phyloP scores from a whole-genome alignment of 1,140 invertebrate genomes.

The Cyphomyrmex costatus region DNA sequence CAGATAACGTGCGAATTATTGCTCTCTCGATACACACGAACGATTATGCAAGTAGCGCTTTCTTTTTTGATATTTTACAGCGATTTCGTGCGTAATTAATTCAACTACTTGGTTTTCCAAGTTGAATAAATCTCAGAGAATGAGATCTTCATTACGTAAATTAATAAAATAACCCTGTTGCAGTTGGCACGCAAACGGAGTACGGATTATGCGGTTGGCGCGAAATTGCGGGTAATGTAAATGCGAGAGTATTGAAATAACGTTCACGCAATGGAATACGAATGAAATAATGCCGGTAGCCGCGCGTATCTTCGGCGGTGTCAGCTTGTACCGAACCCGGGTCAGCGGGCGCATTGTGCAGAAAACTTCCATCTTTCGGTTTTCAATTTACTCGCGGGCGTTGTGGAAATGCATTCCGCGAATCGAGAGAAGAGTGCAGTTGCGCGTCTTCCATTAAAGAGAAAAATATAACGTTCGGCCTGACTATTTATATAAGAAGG shows the following conservation, averaged over 20 bases:
- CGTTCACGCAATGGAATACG: not conserved
- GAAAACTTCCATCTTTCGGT: constrained; percentile 41
- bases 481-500: not conserved
- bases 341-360: constrained; percentile 16
- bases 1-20: constrained; percentile 13
- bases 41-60: not conserved
- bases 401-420: constrained; percentile 23
- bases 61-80: not conserved
- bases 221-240: constrained; percentile 6
- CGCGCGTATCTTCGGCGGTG: constrained; percentile 30
- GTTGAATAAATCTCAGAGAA: constrained; percentile 19
- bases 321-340: constrained; percentile 21
- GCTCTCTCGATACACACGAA: not conserved
- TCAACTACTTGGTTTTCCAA: not conserved
- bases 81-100: constrained; percentile 25
- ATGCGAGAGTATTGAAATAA: constrained; percentile 19
- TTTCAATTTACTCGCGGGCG: constrained; percentile 30
- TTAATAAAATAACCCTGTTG: constrained; percentile 30
- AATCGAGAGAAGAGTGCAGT: not conserved
- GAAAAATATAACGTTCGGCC: constrained; percentile 41
- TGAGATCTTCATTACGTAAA: constrained; percentile 18
- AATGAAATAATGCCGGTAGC: not conserved
- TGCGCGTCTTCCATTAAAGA: constrained; percentile 50
- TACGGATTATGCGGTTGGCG: not conserved
- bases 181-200: constrained; percentile 5